Conservation (phyloP, 2,888 invertebrate species). For the Scaptomyza caliginosa region DNA sequence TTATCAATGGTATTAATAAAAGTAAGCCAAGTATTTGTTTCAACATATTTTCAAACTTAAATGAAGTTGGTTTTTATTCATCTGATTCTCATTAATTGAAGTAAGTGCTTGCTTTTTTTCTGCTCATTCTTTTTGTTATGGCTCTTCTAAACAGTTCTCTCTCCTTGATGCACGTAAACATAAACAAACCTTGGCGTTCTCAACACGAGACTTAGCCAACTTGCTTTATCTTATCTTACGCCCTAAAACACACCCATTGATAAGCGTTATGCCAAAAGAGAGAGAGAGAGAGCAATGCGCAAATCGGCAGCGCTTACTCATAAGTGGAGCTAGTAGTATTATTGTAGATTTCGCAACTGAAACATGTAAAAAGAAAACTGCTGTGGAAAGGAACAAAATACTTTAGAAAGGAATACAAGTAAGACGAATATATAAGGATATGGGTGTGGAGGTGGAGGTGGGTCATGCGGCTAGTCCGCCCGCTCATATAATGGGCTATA, state of each 20-base stretch:
- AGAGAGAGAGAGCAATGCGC: conserved; percentile 41
- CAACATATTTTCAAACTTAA: neutral
- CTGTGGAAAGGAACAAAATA: neutral
- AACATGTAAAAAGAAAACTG: conserved; percentile 37
- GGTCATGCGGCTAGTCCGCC: conserved; percentile 78
- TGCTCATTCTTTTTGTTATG: neutral
- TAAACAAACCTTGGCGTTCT: conserved; percentile 48
- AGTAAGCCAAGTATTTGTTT: neutral
- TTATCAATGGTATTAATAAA: neutral
- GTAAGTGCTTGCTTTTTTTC: too few relatives aligned
- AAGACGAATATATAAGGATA: conserved; percentile 2
- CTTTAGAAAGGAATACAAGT: neutral
- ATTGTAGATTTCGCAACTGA: conserved; percentile 51
- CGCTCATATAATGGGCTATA: conserved; percentile 79
- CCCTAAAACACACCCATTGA: conserved; percentile 45
- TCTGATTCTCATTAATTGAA: neutral
- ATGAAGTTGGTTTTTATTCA: neutral
- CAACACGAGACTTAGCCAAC: conserved; percentile 19
- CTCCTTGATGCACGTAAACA: conserved; percentile 56
- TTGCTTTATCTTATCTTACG: conserved; percentile 65
- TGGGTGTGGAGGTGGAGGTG: conserved; percentile 71
- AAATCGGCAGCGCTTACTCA: conserved; percentile 56
- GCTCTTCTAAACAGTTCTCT: neutral
- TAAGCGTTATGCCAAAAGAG: conserved; percentile 38
- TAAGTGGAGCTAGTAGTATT: conserved; percentile 45